These are phyloP conservation scores for Idaea aversata DNA, from an alignment of 2,888 invertebrate species.

Conservation along the genomic window DNA sequence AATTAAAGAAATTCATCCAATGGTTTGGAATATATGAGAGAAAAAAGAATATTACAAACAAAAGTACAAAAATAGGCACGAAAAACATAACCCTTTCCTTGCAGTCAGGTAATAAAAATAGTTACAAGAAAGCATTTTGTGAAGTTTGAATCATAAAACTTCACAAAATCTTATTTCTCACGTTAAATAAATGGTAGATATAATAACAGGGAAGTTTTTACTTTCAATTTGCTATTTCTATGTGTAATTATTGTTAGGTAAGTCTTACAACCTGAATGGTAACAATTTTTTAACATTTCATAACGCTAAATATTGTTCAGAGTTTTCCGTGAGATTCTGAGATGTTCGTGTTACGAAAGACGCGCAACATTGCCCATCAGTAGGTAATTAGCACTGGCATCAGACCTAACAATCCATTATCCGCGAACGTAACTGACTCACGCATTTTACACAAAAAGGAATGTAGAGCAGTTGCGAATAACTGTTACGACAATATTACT, in stretches of 20 bases:
- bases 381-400: slow-evolving; percentile 12
- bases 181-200: background rate
- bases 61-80: too few relatives aligned
- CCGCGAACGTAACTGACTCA: slow-evolving; percentile 28
- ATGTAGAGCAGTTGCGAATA: slow-evolving; percentile 35
- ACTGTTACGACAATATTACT: slow-evolving; percentile 20
- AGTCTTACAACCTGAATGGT: background rate
- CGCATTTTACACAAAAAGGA: slow-evolving; percentile 21
- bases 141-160: background rate
- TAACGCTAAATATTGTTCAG: background rate
- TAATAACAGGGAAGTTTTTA: background rate
- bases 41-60: too few relatives aligned
- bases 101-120: background rate
- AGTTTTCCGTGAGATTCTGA: background rate
- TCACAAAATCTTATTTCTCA: background rate
- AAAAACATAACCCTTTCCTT: too few relatives aligned
- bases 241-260: background rate
- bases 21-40: too few relatives aligned
- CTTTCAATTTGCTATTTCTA: slow-evolving; percentile 1
- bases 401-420: slow-evolving; percentile 8
- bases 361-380: background rate
- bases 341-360: background rate
- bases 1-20: too few relatives aligned
- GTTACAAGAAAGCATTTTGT: background rate
- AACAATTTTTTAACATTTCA: background rate